Base-by-base conservation (phyloP, 2,797 vertebrate species). In the Rousettus madagascariensis region DNA sequence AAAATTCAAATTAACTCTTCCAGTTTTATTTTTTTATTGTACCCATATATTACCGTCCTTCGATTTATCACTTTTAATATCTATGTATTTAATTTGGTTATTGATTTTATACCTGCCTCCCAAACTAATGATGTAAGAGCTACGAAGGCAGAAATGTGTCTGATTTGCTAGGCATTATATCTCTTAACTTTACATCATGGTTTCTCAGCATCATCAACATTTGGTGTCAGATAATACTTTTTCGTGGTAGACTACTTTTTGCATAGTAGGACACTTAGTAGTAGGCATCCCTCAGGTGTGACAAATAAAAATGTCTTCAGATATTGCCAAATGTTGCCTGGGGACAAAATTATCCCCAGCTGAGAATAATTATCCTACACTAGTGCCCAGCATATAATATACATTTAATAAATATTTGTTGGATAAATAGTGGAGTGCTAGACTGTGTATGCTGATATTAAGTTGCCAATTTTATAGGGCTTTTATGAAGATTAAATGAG, bases 91-190 rank as follows among this genome's bases (percentile, higher is more conserved):
- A 87, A 71, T 59, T 85, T 74, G 15, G 53, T 77, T 93, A 87
- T 53, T 86, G 79, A 68, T 82, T 85, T 94, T 83, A 65, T 74
- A 96, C 61, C 59, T 80, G 12, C 7, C 30, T 90, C 65, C 17
- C 7, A 74, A 93, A 92, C 38, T 49, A 59, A 77, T n/a, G 36
- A 3, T 66, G 55, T 10, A 59, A 78, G 20, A 12, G 41, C 41
- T 71, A 69, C 6, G 8, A 90, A 46, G 30, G 28, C 22, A 91
- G 13, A 84, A 8, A 28, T 63, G 13, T 61, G 17, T 69, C 33
- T 95, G 30, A 55, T 51, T 87, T 57, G 5, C 20, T 36, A 72
- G 20, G 28, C 6, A 59, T 51, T 86, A 7, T 30, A 33, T 30
- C 26, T 75, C 69, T 86, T 78, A 38, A 75, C 2, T 15, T 68